A percentile compares a stretch with the other conserved stretches of the same genome.
These are phyloP conservation scores for Ornithorhynchus anatinus DNA, from an alignment of 2,113 vertebrate species.

Conservation along the genomic window DNA sequence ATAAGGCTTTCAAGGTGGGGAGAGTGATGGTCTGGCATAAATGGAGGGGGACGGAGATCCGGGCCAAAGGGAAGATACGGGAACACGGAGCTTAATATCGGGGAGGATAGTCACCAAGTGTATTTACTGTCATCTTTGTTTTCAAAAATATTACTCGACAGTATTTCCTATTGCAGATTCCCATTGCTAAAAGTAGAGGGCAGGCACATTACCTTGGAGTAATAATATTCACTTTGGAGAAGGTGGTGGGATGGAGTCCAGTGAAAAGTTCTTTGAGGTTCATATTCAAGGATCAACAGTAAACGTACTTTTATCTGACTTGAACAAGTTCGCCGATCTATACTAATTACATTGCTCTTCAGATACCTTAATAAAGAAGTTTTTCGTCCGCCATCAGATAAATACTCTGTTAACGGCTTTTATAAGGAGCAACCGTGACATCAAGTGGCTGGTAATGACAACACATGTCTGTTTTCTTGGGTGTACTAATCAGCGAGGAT, in stretches of 20 bases:
- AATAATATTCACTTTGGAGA: not conserved
- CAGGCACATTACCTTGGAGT: not conserved
- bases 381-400: not conserved
- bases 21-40: too few relatives aligned
- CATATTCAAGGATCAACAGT: not conserved
- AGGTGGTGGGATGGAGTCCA: not conserved
- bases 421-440: slow-evolving; percentile 5
- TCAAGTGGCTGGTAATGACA: slow-evolving; percentile 6
- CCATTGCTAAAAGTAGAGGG: not conserved
- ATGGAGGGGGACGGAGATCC: too few relatives aligned
- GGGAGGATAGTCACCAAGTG: too few relatives aligned
- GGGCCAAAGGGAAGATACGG: too few relatives aligned
- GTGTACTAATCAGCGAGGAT: slow-evolving; percentile 2
- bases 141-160: not conserved
- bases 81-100: too few relatives aligned
- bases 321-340: not conserved
- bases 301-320: not conserved
- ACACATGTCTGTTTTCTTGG: not conserved
- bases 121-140: too few relatives aligned
- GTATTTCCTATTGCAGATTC: not conserved
- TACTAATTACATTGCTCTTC: not conserved
- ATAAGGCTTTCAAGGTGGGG: too few relatives aligned
- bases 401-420: not conserved
- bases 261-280: not conserved
- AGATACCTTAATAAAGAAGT: not conserved